phyloP scores from a whole-genome alignment of 1,140 invertebrate genomes.

The Branchinecta lindahli region DNA sequence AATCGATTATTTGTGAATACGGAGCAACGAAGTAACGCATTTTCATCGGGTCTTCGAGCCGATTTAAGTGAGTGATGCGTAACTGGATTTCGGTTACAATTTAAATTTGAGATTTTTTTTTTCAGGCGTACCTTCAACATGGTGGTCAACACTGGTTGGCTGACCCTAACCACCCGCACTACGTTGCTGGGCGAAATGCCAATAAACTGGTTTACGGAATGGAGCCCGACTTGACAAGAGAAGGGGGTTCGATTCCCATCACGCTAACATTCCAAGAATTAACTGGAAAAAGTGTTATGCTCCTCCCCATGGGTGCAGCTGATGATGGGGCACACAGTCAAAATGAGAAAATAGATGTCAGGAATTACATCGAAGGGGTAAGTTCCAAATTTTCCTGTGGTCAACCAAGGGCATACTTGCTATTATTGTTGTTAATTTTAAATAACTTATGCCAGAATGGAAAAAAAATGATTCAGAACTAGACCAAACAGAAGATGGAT shows the following conservation, averaged over 20 bases:
- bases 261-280: constrained; percentile 68
- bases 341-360: constrained; percentile 86
- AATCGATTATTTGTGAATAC: no score
- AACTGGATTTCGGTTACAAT: no score
- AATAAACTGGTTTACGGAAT: constrained; percentile 77
- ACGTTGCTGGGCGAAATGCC: constrained; percentile 67
- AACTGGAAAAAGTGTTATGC: constrained; percentile 78
- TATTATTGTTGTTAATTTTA: constrained; percentile 13
- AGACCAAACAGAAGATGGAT: no score
- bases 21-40: no score
- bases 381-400: constrained; percentile 31
- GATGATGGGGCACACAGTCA: constrained; percentile 97
- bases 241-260: constrained; percentile 91
- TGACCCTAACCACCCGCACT: constrained; percentile 80
- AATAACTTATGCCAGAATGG: constrained; percentile 12
- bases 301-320: constrained; percentile 74
- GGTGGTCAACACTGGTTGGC: constrained; percentile 80
- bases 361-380: constrained; percentile 89
- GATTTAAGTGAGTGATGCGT: no score
- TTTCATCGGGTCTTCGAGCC: no score
- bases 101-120: background rate
- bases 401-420: background rate
- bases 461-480: no score
- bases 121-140: constrained; percentile 45
- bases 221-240: constrained; percentile 83